Evolutionary conservation across 2,888 invertebrate species (phyloP), one percentile per base, ranked within the genome.

Genomic region (Lomographa bimaculata): DNA sequence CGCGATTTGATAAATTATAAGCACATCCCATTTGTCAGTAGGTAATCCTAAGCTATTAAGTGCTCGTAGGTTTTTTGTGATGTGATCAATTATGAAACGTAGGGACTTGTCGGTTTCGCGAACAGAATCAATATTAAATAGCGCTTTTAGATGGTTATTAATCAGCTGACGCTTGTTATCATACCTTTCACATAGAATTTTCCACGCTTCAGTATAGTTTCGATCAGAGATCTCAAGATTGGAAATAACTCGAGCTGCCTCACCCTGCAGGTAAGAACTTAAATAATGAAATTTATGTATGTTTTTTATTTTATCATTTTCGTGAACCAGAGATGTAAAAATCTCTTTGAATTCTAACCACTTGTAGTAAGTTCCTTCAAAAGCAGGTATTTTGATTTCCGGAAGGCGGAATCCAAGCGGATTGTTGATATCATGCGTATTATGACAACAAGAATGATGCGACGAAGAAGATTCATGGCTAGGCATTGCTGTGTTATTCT

Each of bases 31-130:
- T 4, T 50, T 23, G 4, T 51, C 42, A 1, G 46, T 46, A 1
- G 53, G 54, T 19, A 50, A 37, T 0, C 54, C 55, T 9, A 57
- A 27, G 2, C 29, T 50, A 7, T 7, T 9, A 1, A 57, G 27
- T 54, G 65, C 61, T 44, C 55, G 45, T 33, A 64, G 42, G 32
- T 64, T 60, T 35, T 54, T 59, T 1, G 43, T 34, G 3, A 51
- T 23, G 17, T 44, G 40, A 14, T 46, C 50, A 7, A 37, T 23
- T 8, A 50, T 11, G 21, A 32, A 52, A 0, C 46, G 6, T 2
- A 51, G 19, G 5, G 41, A 39, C 19, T 28, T 42, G 2, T 41
- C 43, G 1, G 46, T 34, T 10, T 48, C 51, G 2, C 45, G 29
- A 0, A 21, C 7, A n/a, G 30, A 16, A 6, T 50, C 39, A 5